A percentile compares a stretch with the other conserved stretches of the same genome.
These are phyloP conservation scores for Pomatostomus ruficeps DNA, from an alignment of 2,113 vertebrate genomes.

Conservation along the genomic window DNA sequence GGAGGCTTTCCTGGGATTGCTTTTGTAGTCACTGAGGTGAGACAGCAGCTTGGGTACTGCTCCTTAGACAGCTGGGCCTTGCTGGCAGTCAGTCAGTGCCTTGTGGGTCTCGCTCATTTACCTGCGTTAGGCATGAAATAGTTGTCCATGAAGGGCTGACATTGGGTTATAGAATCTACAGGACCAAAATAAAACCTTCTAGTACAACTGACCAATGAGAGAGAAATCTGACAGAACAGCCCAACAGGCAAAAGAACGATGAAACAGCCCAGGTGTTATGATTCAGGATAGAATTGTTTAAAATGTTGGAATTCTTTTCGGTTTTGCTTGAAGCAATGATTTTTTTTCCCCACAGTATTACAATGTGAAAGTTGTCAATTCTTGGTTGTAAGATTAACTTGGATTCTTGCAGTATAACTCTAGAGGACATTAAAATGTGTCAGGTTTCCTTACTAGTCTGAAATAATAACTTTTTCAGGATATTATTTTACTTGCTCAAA, in stretches of 20 bases:
- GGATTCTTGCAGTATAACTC: neutral
- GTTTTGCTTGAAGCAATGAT: neutral
- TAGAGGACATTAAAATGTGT: neutral
- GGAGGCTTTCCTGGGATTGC: neutral
- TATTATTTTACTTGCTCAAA: neutral
- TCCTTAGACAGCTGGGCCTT: neutral
- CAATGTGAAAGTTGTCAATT: neutral
- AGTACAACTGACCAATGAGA: neutral
- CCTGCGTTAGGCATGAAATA: neutral
- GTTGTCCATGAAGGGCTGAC: neutral
- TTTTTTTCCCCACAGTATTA: neutral
- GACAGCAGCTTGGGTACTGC: neutral
- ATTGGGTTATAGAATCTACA: neutral
- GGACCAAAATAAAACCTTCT: slow-evolving; percentile 30
- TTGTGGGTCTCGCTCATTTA: neutral
- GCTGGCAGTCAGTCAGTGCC: neutral
- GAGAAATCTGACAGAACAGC: neutral
- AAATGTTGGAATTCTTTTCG: neutral
- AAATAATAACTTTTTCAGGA: neutral
- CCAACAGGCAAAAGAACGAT: neutral
- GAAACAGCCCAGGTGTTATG: neutral
- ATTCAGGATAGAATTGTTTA: neutral
- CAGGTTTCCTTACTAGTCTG: neutral
- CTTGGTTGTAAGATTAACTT: neutral
- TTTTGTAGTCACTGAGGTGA: neutral